Evolutionary conservation across 92 coral and sea anemone genomes (phyloP).

Genomic region (Porites rus): DNA sequence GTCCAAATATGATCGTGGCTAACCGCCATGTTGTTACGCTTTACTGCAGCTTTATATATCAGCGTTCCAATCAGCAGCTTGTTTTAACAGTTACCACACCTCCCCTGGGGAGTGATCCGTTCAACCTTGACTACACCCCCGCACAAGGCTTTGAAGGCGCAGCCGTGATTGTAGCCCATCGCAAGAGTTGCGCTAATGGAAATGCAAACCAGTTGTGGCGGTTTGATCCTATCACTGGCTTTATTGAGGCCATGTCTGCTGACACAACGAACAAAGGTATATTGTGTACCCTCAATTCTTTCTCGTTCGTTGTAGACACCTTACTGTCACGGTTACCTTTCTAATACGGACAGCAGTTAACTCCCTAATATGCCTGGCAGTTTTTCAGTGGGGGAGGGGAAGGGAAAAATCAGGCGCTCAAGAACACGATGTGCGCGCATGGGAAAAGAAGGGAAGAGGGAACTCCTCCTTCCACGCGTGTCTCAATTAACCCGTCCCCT

Average conservation of each 20-base stretch:
- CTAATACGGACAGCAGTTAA: too few relatives aligned
- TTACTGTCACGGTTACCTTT: too few relatives aligned
- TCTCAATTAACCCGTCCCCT: too few relatives aligned
- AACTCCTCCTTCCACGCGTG: too few relatives aligned
- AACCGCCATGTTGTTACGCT: neutral
- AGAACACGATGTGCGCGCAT: too few relatives aligned
- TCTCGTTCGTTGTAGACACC: too few relatives aligned
- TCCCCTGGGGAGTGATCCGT: conserved; percentile 79
- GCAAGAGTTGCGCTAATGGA: conserved; percentile 84
- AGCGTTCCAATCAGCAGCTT: conserved; percentile 81
- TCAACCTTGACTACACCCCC: conserved; percentile 67
- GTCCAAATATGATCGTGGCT: too few relatives aligned
- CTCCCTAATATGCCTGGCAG: too few relatives aligned
- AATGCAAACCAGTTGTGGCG: conserved; percentile 91
- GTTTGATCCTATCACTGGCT: conserved; percentile 81
- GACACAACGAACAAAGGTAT: conserved; percentile 85
- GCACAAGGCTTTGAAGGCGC: conserved; percentile 82
- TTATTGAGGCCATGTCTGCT: conserved; percentile 83
- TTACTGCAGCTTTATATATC: conserved; percentile 72
- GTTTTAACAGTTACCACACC: conserved; percentile 92
- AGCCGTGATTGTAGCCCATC: conserved; percentile 81
- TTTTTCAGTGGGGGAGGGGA: too few relatives aligned
- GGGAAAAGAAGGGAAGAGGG: too few relatives aligned
- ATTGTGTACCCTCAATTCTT: neutral
- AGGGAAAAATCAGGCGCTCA: too few relatives aligned